phyloP scores from a whole-genome alignment of 2,888 invertebrate species.

The Caenorhabditis wallacei region DNA sequence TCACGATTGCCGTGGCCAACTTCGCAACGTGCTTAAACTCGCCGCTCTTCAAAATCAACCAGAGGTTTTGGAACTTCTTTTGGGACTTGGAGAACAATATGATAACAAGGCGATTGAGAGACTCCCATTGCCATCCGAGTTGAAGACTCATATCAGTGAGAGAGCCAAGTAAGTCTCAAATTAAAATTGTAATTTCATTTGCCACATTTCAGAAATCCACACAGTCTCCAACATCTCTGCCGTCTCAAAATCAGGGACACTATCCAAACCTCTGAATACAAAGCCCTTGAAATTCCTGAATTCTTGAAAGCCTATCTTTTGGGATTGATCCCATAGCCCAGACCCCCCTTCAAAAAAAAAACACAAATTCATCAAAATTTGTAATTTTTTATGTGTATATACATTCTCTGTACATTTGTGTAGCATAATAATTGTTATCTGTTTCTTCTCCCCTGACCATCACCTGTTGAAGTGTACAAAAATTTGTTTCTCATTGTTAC shows the following conservation, averaged over 20 bases:
- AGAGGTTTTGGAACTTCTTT: slow-evolving; percentile 72
- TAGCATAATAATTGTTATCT: slow-evolving; percentile 62
- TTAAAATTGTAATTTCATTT: not conserved
- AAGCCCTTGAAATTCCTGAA: slow-evolving; percentile 71
- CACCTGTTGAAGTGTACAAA: slow-evolving; percentile 55
- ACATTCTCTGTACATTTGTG: slow-evolving; percentile 54
- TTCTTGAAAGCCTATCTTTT: slow-evolving; percentile 74
- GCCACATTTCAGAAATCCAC: slow-evolving; percentile 75
- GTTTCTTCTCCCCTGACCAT: slow-evolving; percentile 16
- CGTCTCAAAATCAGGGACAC: slow-evolving; percentile 72
- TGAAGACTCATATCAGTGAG: slow-evolving; percentile 71
- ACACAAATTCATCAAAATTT: not conserved
- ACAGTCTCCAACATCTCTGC: slow-evolving; percentile 73
- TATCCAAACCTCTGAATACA: slow-evolving; percentile 67
- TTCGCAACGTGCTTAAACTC: slow-evolving; percentile 76
- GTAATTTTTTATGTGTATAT: slow-evolving; percentile 30
- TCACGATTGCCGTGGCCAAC: slow-evolving; percentile 77
- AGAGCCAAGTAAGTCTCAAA: slow-evolving; percentile 60
- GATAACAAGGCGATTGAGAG: slow-evolving; percentile 73
- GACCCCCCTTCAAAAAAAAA: slow-evolving; percentile 12
- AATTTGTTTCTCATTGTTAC: slow-evolving; percentile 26
- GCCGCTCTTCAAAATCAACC: slow-evolving; percentile 72
- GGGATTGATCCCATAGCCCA: slow-evolving; percentile 68
- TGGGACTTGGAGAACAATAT: slow-evolving; percentile 74
- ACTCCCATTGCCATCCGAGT: slow-evolving; percentile 70